A percentile compares a stretch with the other conserved stretches of the same genome.
Conservation (phyloP, 2,888 invertebrate genomes). For the Napeogenes inachia region DNA sequence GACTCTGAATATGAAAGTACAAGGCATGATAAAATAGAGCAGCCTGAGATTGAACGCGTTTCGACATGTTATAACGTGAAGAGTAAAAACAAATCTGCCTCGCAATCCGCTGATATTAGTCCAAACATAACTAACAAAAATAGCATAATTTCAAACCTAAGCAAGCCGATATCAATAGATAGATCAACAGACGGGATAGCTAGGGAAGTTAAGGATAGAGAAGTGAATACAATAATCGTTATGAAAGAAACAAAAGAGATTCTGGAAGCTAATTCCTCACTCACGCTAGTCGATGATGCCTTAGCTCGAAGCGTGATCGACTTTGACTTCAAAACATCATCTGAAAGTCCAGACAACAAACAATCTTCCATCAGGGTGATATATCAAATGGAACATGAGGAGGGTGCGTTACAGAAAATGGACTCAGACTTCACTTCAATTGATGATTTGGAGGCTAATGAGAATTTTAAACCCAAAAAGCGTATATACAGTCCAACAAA, state of each 20-base stretch:
- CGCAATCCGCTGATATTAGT: constrained; percentile 32
- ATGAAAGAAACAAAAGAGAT: constrained; percentile 60
- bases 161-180: constrained; percentile 39
- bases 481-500: constrained; percentile 45
- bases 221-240: constrained; percentile 56
- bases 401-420: constrained; percentile 26
- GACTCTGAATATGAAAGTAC: constrained; percentile 17
- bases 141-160: constrained; percentile 32
- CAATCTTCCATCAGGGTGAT: constrained; percentile 40
- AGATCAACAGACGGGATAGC: constrained; percentile 36
- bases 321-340: constrained; percentile 25
- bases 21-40: constrained; percentile 6
- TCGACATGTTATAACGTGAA: constrained; percentile 25
- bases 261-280: constrained; percentile 49
- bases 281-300: constrained; percentile 59
- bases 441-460: constrained; percentile 24
- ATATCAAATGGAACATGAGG: constrained; percentile 35
- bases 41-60: constrained; percentile 24
- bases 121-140: constrained; percentile 21
- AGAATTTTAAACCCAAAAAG: constrained; percentile 42
- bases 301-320: constrained; percentile 30
- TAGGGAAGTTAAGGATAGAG: constrained; percentile 38
- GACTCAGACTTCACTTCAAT: constrained; percentile 37
- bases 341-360: background rate
- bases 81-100: constrained; percentile 17